Percentiles rank a stretch among this genome's conserved stretches.
These are phyloP conservation scores for Oikopleura dioica DNA, from an alignment of 23 tunicate genomes.

Conservation along the genomic window DNA sequence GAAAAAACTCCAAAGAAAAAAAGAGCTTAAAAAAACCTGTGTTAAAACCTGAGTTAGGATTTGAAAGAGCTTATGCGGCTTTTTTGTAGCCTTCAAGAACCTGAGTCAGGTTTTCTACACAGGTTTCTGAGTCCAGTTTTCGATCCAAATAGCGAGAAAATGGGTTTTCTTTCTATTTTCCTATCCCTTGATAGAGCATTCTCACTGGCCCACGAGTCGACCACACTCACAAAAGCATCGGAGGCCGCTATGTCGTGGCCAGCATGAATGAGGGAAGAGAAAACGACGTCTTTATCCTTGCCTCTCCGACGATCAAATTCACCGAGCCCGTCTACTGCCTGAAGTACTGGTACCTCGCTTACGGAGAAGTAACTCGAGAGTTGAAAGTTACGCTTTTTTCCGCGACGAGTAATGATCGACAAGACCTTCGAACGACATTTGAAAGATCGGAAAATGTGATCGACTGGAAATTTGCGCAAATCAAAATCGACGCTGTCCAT, in stretches of 20 bases:
- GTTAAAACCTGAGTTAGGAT: too few species aligned
- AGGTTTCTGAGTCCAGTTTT: too few species aligned
- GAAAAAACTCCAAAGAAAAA: too few species aligned
- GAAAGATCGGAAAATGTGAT: background rate
- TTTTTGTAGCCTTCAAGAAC: too few species aligned
- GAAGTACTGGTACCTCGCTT: background rate
- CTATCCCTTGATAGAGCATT: background rate
- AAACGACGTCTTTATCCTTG: background rate
- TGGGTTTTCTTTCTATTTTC: too few species aligned
- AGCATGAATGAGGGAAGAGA: background rate
- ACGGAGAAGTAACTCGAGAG: background rate
- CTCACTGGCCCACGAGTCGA: slow-evolving; percentile 1
- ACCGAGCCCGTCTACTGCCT: background rate
- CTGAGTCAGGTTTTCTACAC: too few species aligned
- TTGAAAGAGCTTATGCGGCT: too few species aligned
- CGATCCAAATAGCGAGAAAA: too few species aligned
- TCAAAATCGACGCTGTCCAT: background rate
- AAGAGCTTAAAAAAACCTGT: too few species aligned
- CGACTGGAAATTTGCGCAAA: slow-evolving; percentile 9
- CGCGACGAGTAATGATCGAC: background rate
- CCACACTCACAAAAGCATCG: background rate
- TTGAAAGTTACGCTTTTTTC: background rate
- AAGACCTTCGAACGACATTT: too few species aligned
- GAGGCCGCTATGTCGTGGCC: background rate
- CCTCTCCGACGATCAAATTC: background rate